Conservation (phyloP, 2,113 vertebrate species). For the Poecile atricapillus region DNA sequence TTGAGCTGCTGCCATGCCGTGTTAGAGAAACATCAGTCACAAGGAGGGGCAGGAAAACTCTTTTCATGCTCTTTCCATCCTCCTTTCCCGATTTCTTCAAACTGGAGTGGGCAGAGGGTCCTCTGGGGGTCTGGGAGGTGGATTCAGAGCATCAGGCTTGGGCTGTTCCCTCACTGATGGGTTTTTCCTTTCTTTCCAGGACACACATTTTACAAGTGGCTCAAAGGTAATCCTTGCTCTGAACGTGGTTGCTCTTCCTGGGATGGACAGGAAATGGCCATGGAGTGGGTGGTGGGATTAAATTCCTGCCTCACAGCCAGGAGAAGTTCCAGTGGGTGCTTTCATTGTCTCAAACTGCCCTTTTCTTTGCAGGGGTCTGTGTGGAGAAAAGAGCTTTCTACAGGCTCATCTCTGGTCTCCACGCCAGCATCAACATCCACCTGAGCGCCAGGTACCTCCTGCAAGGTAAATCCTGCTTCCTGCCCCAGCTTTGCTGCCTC, state of each 20-base stretch:
- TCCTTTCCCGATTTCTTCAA: not conserved
- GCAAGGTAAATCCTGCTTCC: conserved; percentile 74
- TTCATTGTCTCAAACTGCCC: not conserved
- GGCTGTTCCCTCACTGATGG: not conserved
- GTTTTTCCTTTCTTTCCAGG: conserved; percentile 70
- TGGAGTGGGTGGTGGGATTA: not conserved
- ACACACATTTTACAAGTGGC: conserved; percentile 85
- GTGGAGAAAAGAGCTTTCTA: conserved; percentile 94
- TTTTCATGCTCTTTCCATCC: not conserved
- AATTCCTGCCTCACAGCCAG: not conserved
- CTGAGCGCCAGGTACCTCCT: conserved; percentile 88
- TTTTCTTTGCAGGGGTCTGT: conserved; percentile 79
- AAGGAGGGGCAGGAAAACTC: not conserved
- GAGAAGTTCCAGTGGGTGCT: not conserved
- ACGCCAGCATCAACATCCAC: conserved; percentile 92
- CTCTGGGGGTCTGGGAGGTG: not conserved
- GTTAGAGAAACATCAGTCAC: not conserved
- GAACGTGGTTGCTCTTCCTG: not conserved
- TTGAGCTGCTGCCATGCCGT: not conserved
- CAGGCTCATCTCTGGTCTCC: conserved; percentile 88
- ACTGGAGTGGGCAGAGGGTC: not conserved
- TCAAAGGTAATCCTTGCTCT: conserved; percentile 78
- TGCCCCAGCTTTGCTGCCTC: not conserved
- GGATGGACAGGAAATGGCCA: not conserved
- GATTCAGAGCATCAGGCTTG: not conserved